Conservation (phyloP, 2,797 vertebrate species). For the Sternotherus odoratus region DNA sequence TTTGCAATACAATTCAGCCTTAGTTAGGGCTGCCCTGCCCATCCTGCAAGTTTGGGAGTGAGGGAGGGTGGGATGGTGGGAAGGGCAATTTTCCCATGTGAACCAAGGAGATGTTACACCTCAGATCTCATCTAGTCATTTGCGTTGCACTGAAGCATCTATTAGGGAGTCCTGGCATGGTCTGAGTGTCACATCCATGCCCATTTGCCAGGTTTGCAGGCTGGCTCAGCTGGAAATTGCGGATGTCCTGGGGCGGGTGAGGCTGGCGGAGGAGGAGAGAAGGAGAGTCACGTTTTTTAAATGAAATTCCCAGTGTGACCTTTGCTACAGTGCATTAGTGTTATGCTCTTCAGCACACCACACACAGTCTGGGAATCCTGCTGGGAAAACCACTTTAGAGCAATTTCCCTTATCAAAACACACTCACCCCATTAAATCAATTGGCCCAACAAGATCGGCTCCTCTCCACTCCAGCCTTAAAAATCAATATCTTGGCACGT, state of each 20-base stretch:
- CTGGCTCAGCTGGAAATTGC: accelerated
- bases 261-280: too few relatives aligned
- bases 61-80: not conserved
- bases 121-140: not conserved
- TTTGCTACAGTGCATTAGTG: not conserved
- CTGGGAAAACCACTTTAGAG: not conserved
- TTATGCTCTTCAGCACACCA: not conserved
- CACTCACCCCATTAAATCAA: not conserved
- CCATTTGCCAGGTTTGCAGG: accelerated
- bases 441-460: not conserved
- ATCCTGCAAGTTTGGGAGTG: accelerated
- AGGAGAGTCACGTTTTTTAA: not conserved
- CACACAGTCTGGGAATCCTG: not conserved
- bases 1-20: not conserved
- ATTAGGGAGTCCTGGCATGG: not conserved
- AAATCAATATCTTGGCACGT: not conserved
- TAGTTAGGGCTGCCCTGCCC: not conserved
- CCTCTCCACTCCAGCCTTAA: not conserved
- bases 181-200: accelerated
- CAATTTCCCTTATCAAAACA: not conserved
- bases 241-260: not conserved
- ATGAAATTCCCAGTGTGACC: not conserved
- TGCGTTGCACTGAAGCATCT: not conserved
- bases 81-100: not conserved
- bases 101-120: accelerated